Evolutionary conservation across 2,113 vertebrate species (phyloP), one percentile per base, ranked within the genome.

Genomic region (Nesoenas mayeri): DNA sequence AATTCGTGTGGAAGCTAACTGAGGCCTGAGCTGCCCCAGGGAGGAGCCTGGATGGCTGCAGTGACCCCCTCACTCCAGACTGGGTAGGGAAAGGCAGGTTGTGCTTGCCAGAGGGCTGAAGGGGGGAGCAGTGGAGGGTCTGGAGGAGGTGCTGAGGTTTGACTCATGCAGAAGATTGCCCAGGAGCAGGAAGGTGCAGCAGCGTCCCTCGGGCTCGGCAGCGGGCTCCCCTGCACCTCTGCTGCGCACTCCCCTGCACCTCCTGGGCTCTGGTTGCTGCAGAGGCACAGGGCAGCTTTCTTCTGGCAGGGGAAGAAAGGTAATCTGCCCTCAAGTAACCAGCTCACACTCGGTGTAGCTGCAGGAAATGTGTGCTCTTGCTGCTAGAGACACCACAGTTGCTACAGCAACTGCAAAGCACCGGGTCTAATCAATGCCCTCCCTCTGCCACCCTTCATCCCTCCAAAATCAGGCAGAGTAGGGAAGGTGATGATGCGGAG

Each of bases 371-470:
- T 28, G 58, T 73, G 53, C 75, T 88, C 24, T 47, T 67, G 88
- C 88, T 16, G 1, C 92, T 90, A 93, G 94, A 85, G 82, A 94
- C 90, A 96, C 32, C 56, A 38, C 82, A 74, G 96, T 97, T 97
- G 93, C 96, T 90, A 96, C 95, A 96, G 95, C 95, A 97, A 97
- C 96, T 77, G 79, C 91, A 93, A 48, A 91, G 91, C 56, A 36
- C 38, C 4, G 70, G 85, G 53, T 57, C 8, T 54, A n/a, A 64
- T 54, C 22, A 31, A 17, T 54, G 62, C 18, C 67, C 66, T 72
- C 38, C 40, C 48, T 34, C 38, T 25, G 32, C 57, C 83, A 65
- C 53, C 38, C 32, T 54, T 47, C 60, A 6, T 15, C 15, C 61
- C 38, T 16, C 34, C 40, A 61, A 47, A 85, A 87, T 18, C 44